Percentiles rank a stretch among this genome's conserved stretches.
phyloP scores from a whole-genome alignment of 30 jellyfish, hydroid and myxozoan species.

The Aurelia aurita complex sp. Pacific region DNA sequence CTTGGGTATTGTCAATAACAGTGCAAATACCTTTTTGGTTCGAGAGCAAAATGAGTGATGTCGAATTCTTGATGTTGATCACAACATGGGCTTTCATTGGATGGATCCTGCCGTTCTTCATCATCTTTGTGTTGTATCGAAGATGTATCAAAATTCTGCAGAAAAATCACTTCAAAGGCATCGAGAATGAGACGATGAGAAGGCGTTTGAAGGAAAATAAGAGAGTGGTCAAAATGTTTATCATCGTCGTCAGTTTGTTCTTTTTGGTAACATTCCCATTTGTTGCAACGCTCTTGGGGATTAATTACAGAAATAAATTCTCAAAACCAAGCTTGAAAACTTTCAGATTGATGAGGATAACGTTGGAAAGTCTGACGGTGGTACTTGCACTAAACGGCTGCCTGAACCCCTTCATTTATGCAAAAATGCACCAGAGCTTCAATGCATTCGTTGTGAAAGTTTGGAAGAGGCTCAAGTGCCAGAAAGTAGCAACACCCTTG shows the following conservation, averaged over 20 bases:
- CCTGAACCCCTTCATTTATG: slow-evolving; percentile 1
- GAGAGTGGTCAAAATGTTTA: slow-evolving; percentile 1
- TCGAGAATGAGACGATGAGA: slow-evolving; percentile 1
- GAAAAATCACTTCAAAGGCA: not conserved
- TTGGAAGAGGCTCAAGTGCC: no score
- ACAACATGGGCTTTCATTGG: not conserved
- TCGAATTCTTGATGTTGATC: not conserved
- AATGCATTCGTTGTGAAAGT: no score
- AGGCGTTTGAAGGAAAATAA: slow-evolving; percentile 3
- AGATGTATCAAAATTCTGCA: not conserved
- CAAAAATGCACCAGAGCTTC: slow-evolving; percentile 17
- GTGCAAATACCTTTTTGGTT: not conserved
- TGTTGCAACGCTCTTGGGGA: not conserved
- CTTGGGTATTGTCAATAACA: not conserved
- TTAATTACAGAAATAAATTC: no score
- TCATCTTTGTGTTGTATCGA: not conserved
- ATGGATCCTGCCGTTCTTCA: not conserved
- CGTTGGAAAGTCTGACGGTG: not conserved
- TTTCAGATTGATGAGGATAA: no score
- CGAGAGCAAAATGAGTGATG: not conserved
- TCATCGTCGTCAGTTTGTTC: slow-evolving; percentile 4
- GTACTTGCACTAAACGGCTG: not conserved
- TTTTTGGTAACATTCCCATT: not conserved
- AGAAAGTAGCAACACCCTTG: no score
- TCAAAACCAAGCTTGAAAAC: no score